Conservation (phyloP, 2,888 invertebrate species). For the Tridacna crocea region DNA sequence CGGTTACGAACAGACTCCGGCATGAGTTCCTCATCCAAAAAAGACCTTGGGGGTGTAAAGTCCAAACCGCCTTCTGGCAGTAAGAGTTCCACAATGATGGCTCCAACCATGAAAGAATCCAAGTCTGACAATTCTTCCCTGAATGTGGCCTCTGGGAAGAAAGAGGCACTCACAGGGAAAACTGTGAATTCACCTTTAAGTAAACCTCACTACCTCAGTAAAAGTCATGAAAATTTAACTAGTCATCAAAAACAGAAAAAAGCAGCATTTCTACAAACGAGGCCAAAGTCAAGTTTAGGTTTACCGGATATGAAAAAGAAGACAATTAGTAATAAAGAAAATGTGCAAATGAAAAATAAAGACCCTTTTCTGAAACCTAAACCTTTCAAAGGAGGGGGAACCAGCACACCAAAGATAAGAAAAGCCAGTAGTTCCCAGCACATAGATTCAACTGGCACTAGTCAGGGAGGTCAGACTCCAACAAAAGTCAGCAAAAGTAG, state of each 20-base stretch:
- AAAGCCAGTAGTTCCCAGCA: slow-evolving; percentile 82
- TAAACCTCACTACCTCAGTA: slow-evolving; percentile 78
- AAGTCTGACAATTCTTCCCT: slow-evolving; percentile 73
- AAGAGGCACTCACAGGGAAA: slow-evolving; percentile 56
- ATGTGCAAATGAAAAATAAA: slow-evolving; percentile 69
- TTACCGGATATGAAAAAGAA: slow-evolving; percentile 58
- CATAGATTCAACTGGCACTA: slow-evolving; percentile 74
- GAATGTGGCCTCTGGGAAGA: slow-evolving; percentile 48
- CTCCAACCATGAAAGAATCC: slow-evolving; percentile 73
- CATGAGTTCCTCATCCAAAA: slow-evolving; percentile 47
- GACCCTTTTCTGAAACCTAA: slow-evolving; percentile 73
- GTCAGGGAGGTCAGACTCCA: slow-evolving; percentile 37
- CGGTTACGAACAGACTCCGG: slow-evolving; percentile 44
- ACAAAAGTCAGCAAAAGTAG: slow-evolving; percentile 52
- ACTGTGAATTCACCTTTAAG: slow-evolving; percentile 66
- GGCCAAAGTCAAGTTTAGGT: slow-evolving; percentile 70
- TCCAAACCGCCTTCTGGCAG: slow-evolving; percentile 47
- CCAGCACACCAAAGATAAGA: slow-evolving; percentile 73
- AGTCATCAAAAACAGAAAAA: slow-evolving; percentile 75
- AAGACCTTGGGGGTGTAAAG: slow-evolving; percentile 41
- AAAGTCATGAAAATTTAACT: slow-evolving; percentile 82
- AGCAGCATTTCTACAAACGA: slow-evolving; percentile 56
- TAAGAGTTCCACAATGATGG: slow-evolving; percentile 28
- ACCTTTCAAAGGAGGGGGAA: slow-evolving; percentile 64
- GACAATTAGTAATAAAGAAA: slow-evolving; percentile 77